Conservation (phyloP, 2,113 vertebrate species). For the Muscicapa adusta region DNA sequence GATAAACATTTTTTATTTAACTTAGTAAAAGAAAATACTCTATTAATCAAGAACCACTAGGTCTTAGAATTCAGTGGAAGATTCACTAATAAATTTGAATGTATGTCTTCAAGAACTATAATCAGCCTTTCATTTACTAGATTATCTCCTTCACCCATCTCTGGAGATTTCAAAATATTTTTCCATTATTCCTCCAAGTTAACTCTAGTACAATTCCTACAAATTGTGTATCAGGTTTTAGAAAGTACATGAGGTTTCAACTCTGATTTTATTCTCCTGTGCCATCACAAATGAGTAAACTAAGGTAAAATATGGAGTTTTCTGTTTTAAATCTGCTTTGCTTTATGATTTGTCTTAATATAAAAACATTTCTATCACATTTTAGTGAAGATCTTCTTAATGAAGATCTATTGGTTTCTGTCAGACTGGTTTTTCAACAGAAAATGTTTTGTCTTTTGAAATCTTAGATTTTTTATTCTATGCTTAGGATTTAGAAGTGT, state of each 20-base stretch:
- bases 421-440: background rate
- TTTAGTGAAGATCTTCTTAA: background rate
- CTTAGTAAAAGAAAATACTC: constrained; percentile 26
- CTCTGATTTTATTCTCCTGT: background rate
- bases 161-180: background rate
- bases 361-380: background rate
- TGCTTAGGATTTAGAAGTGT: background rate
- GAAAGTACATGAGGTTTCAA: background rate
- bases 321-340: background rate
- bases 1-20: constrained; percentile 32
- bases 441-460: background rate
- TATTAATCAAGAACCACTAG: background rate
- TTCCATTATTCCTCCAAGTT: background rate
- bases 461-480: background rate
- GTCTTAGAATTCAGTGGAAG: background rate
- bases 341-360: background rate
- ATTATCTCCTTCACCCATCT: background rate
- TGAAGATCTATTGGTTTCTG: background rate
- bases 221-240: background rate
- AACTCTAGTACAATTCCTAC: background rate
- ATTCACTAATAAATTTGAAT: background rate
- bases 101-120: background rate
- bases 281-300: background rate
- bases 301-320: background rate
- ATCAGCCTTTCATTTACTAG: background rate